Evolutionary conservation across 2,113 vertebrate species (phyloP).

Genomic region (Cynopterus brachyotis): DNA sequence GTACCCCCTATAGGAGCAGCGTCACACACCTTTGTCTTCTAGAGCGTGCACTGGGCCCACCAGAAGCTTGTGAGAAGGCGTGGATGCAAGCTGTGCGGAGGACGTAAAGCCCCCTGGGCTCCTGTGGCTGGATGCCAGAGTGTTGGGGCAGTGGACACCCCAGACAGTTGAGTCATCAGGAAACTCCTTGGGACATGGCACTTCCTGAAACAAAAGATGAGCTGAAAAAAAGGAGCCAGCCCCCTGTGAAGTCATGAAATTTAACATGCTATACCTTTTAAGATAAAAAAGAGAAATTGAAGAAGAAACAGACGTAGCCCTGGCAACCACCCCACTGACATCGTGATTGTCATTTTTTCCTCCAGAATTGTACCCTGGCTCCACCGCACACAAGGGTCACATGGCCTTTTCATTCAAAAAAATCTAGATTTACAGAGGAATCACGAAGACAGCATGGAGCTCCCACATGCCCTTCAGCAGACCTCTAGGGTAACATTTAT

Average conservation of each 20-base stretch:
- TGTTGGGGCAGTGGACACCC: constrained; percentile 85
- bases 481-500: background rate
- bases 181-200: constrained; percentile 75
- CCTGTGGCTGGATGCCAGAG: constrained; percentile 89
- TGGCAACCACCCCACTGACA: background rate
- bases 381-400: background rate
- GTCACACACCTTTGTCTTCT: constrained; percentile 82
- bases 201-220: constrained; percentile 81
- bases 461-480: background rate
- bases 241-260: background rate
- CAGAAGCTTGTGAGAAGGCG: constrained; percentile 84
- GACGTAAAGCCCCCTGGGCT: constrained; percentile 89
- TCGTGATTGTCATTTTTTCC: background rate
- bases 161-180: constrained; percentile 90
- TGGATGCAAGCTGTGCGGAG: constrained; percentile 89
- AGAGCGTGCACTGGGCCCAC: constrained; percentile 2
- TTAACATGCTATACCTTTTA: background rate
- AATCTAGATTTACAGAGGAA: background rate
- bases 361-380: background rate
- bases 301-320: background rate
- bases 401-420: background rate
- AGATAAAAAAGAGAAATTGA: background rate
- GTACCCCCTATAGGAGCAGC: background rate
- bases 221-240: background rate
- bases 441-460: background rate